These are phyloP conservation scores for Cecropterus lyciades DNA, from an alignment of 1,140 invertebrate genomes.

Conservation along the genomic window DNA sequence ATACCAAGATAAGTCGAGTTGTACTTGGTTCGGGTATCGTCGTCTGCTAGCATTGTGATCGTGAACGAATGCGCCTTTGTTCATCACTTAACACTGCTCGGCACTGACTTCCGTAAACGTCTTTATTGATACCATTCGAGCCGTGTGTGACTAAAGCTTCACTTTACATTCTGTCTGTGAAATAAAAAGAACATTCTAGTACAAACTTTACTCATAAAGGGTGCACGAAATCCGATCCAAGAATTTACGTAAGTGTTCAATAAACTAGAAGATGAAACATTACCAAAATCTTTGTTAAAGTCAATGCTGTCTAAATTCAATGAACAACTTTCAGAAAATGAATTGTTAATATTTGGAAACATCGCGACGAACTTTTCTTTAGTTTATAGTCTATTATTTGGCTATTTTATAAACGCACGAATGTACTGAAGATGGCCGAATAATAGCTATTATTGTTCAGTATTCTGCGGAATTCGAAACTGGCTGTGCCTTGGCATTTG, in stretches of 20 bases:
- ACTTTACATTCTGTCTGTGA: constrained; percentile 21
- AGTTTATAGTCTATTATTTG: neutral
- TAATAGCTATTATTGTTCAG: constrained; percentile 19
- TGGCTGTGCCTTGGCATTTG: constrained; percentile 23
- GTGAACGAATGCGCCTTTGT: constrained; percentile 40
- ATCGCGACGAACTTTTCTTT: neutral
- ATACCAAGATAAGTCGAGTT: constrained; percentile 41
- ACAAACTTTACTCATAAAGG: constrained; percentile 5
- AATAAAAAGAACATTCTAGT: constrained; percentile 2
- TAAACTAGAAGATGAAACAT: constrained; percentile 7
- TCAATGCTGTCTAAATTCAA: constrained; percentile 20
- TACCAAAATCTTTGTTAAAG: constrained; percentile 25
- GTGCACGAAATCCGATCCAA: neutral
- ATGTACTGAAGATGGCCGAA: neutral
- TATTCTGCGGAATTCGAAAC: constrained; percentile 10
- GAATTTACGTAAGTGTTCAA: neutral
- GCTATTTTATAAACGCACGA: neutral
- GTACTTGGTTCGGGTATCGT: constrained; percentile 46
- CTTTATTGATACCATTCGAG: constrained; percentile 21
- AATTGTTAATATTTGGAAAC: constrained; percentile 11
- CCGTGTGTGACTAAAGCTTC: constrained; percentile 8
- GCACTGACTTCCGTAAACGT: constrained; percentile 30
- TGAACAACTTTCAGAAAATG: constrained; percentile 2
- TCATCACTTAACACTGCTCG: constrained; percentile 50
- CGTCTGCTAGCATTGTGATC: constrained; percentile 61